Percentiles rank a stretch among this genome's conserved stretches.
Evolutionary conservation across 2,888 invertebrate species (phyloP).

Genomic region (Diplolepis rosae): DNA sequence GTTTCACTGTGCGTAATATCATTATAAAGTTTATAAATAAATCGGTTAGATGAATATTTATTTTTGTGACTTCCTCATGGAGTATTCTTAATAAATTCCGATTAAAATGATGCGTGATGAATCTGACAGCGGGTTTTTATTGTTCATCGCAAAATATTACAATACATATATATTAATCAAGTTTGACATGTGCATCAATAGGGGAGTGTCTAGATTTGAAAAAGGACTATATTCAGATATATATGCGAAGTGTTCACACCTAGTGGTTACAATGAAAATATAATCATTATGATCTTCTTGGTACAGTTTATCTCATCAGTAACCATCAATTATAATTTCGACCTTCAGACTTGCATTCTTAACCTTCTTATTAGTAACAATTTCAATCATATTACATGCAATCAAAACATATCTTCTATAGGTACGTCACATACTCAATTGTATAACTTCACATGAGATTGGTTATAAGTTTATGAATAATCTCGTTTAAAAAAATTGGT

Average conservation of each 20-base stretch:
- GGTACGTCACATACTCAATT: constrained; percentile 12
- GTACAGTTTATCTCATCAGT: background rate
- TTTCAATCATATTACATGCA: constrained; percentile 21
- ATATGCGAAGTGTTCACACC: background rate
- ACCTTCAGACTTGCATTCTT: constrained; percentile 30
- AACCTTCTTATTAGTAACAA: constrained; percentile 6
- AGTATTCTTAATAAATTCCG: too few relatives aligned
- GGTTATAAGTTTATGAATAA: background rate
- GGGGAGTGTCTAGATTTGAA: background rate
- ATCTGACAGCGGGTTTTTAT: background rate
- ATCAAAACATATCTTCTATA: constrained; percentile 25
- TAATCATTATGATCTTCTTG: background rate
- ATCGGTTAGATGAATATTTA: too few relatives aligned
- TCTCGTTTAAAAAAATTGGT: too few relatives aligned
- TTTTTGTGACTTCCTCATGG: too few relatives aligned
- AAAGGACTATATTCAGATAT: background rate
- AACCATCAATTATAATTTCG: constrained; percentile 17
- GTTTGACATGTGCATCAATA: background rate
- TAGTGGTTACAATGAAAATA: background rate
- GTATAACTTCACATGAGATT: constrained; percentile 4
- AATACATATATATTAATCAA: background rate
- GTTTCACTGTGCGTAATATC: too few relatives aligned
- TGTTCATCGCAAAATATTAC: background rate
- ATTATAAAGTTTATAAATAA: too few relatives aligned
- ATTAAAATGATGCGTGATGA: too few relatives aligned